These are phyloP conservation scores for Vulpes lagopus DNA, from an alignment of 2,113 vertebrate genomes.

Conservation along the genomic window DNA sequence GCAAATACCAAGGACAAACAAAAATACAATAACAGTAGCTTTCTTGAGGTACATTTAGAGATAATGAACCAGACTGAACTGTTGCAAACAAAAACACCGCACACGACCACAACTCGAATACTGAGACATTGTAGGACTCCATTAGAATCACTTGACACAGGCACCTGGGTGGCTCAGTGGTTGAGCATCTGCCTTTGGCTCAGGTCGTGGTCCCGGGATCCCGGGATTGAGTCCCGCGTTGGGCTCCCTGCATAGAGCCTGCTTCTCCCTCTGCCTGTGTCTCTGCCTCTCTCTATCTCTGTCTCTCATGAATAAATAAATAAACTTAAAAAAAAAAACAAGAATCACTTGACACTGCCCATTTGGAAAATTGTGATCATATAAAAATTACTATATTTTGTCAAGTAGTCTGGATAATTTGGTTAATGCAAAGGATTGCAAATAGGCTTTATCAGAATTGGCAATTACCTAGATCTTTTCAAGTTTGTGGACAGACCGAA, in stretches of 20 bases:
- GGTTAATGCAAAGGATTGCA: not conserved
- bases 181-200: no score
- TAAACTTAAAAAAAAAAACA: no score
- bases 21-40: slow-evolving; percentile 2
- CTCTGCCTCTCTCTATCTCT: no score
- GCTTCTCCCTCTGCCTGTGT: no score
- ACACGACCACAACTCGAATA: slow-evolving; percentile 16
- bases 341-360: not conserved
- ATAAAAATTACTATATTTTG: slow-evolving; percentile 46
- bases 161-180: no score
- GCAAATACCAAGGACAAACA: not conserved
- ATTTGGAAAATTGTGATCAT: not conserved
- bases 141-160: not conserved
- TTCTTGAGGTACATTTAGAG: not conserved
- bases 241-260: no score
- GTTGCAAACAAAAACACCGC: not conserved
- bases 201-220: no score
- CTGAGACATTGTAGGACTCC: not conserved
- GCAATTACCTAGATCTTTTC: not conserved
- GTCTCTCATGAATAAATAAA: no score
- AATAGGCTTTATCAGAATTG: not conserved
- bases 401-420: slow-evolving; percentile 28
- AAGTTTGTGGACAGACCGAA: not conserved
- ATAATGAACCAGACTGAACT: not conserved
- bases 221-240: no score